Evolutionary conservation across 1,140 invertebrate species (phyloP).

Genomic region (Delia radicum): DNA sequence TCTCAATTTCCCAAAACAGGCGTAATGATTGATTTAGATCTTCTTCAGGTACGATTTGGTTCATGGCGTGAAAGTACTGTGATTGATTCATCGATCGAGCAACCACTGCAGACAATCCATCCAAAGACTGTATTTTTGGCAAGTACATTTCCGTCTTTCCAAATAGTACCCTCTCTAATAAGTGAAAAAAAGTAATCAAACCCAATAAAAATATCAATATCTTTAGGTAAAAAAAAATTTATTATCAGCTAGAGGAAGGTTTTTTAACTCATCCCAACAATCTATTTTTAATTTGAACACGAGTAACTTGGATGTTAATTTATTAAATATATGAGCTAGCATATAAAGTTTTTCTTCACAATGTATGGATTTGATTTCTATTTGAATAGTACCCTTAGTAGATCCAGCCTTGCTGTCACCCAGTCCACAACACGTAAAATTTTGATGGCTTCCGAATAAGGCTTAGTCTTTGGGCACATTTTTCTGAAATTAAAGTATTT

Average conservation of each 20-base stretch:
- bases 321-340: not conserved
- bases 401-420: not conserved
- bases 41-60: not conserved
- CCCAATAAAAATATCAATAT: not conserved
- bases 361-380: not conserved
- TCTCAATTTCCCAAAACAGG: not conserved
- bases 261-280: not conserved
- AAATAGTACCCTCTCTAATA: not conserved
- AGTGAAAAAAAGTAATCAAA: not conserved
- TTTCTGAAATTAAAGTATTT: not conserved
- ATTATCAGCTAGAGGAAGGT: not conserved
- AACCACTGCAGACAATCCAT: not conserved
- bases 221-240: too few relatives aligned
- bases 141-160: not conserved
- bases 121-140: not conserved
- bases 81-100: not conserved
- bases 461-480: not conserved
- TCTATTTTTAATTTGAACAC: not conserved
- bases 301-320: conserved; percentile 9
- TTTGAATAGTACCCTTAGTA: not conserved
- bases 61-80: not conserved
- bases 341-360: not conserved
- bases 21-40: not conserved
- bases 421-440: not conserved
- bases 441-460: not conserved